Percentiles rank a stretch among this genome's conserved stretches.
These are phyloP conservation scores for Semaprochilodus insignis DNA, from an alignment of 2,797 vertebrate species.

Conservation along the genomic window DNA sequence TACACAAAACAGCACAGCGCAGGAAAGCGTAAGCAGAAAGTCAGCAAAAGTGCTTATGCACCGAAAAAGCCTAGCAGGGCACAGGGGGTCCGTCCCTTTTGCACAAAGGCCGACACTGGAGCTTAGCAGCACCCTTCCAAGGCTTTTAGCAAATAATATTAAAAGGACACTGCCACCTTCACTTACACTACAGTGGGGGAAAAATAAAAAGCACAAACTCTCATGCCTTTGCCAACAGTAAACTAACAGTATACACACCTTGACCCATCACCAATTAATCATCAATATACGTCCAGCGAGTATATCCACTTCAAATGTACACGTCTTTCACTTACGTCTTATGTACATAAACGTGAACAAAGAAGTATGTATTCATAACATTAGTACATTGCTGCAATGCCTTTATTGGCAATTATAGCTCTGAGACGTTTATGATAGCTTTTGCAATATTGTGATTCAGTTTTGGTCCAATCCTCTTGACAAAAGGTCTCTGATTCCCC, in stretches of 20 bases:
- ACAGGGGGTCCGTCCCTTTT: conserved; percentile 68
- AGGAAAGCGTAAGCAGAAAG: conserved; percentile 64
- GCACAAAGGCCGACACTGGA: conserved; percentile 69
- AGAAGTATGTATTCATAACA: too few relatives aligned
- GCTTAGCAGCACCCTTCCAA: conserved; percentile 66
- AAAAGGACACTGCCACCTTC: conserved; percentile 15
- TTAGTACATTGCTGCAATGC: too few relatives aligned
- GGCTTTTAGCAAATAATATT: conserved; percentile 63
- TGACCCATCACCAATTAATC: neutral
- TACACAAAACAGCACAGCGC: conserved; percentile 49
- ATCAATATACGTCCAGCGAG: too few relatives aligned
- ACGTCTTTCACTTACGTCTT: too few relatives aligned
- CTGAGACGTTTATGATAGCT: too few relatives aligned
- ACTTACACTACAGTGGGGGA: neutral
- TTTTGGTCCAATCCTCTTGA: too few relatives aligned
- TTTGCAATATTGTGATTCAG: too few relatives aligned
- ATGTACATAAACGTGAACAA: too few relatives aligned
- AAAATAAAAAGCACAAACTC: neutral
- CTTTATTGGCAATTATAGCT: too few relatives aligned
- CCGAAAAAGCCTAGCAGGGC: conserved; percentile 66
- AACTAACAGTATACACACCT: neutral
- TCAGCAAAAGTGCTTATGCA: conserved; percentile 72
- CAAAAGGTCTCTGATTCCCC: too few relatives aligned
- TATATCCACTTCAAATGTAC: too few relatives aligned
- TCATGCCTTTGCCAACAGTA: neutral